A percentile compares a stretch with the other conserved stretches of the same genome.
phyloP scores from a whole-genome alignment of 2,113 vertebrate species.

The Poecilia latipinna region DNA sequence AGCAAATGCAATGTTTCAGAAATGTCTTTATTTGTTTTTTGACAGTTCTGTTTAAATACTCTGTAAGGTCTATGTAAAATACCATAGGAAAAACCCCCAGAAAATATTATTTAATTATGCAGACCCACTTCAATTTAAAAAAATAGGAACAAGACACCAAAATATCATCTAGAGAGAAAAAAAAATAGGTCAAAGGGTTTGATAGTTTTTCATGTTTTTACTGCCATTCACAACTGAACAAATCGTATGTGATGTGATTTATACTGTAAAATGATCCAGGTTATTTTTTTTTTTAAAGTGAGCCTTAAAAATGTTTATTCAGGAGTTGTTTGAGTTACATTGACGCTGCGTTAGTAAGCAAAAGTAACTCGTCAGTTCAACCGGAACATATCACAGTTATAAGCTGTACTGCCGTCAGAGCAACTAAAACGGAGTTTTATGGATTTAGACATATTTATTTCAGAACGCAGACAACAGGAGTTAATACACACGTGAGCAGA shows the following conservation, averaged over 20 bases:
- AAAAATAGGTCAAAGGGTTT: background rate
- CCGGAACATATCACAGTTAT: constrained; percentile 43
- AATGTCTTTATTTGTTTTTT: background rate
- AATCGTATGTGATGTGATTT: background rate
- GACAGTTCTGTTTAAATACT: too few relatives aligned
- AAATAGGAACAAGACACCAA: background rate
- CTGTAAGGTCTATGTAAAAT: too few relatives aligned
- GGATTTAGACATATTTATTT: constrained; percentile 52
- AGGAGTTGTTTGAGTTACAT: constrained; percentile 11
- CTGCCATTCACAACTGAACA: background rate
- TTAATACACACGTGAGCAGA: constrained; percentile 4
- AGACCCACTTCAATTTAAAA: background rate
- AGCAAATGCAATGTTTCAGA: background rate
- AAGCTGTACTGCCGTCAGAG: constrained; percentile 49
- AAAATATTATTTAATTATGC: background rate
- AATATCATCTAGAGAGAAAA: background rate
- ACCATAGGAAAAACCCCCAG: too few relatives aligned
- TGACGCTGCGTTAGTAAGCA: background rate
- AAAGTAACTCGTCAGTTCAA: constrained; percentile 1
- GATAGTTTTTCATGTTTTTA: background rate
- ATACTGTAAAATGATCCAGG: background rate
- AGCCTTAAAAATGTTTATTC: constrained; percentile 12
- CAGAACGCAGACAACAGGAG: constrained; percentile 21
- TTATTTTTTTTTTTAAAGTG: background rate
- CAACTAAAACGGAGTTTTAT: constrained; percentile 9